phyloP scores from a whole-genome alignment of 2,888 invertebrate species.

The Drosophila mayaguana region DNA sequence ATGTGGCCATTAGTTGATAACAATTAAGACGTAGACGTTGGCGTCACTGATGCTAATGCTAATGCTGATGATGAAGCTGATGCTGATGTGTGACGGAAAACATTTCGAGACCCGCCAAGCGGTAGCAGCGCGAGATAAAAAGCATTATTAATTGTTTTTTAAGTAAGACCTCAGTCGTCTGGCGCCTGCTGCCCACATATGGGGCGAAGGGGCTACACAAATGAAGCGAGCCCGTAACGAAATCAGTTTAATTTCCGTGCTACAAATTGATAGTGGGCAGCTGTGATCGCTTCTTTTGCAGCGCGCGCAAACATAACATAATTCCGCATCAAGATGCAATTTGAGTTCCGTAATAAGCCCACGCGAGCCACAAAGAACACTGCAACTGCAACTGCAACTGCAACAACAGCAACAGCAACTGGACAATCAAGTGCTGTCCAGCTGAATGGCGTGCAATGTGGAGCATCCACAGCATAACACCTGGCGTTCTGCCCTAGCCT shows the following conservation, averaged over 20 bases:
- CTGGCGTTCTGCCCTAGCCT: conserved; percentile 65
- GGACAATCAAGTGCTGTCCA: conserved; percentile 55
- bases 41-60: conserved; percentile 8
- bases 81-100: conserved; percentile 70
- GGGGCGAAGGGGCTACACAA: conserved; percentile 8
- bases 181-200: conserved; percentile 65
- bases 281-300: conserved; percentile 30
- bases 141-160: conserved; percentile 67
- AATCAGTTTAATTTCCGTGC: conserved; percentile 60
- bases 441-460: conserved; percentile 53
- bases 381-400: conserved; percentile 31
- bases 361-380: conserved; percentile 47
- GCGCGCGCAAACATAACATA: conserved; percentile 19
- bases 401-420: conserved; percentile 35
- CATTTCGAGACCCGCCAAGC: conserved; percentile 60
- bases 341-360: conserved; percentile 69
- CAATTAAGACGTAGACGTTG: conserved; percentile 59
- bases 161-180: conserved; percentile 58
- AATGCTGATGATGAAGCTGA: conserved; percentile 5
- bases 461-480: conserved; percentile 60
- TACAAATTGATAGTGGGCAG: conserved; percentile 65
- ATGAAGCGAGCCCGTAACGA: conserved; percentile 16
- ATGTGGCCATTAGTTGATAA: conserved; percentile 77
- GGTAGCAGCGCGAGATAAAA: conserved; percentile 34
- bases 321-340: conserved; percentile 62